Conservation (phyloP, 2,888 invertebrate species). For the Ormyrus thymus region DNA sequence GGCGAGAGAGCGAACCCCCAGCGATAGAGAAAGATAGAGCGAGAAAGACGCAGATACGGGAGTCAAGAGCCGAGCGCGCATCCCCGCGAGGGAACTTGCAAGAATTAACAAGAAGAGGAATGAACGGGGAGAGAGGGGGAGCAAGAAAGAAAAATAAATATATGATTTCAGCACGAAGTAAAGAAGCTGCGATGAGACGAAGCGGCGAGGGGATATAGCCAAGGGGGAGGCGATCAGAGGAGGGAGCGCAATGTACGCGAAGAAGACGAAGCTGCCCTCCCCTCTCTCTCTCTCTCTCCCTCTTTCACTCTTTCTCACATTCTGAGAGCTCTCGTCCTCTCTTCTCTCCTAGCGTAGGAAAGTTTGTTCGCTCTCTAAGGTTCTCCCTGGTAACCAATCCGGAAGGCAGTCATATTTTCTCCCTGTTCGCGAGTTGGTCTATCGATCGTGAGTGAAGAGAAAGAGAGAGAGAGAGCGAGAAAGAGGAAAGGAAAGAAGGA, state of each 20-base stretch:
- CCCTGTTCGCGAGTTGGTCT: slow-evolving; percentile 62
- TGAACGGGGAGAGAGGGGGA: slow-evolving; percentile 32
- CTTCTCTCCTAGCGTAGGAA: slow-evolving; percentile 52
- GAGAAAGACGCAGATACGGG: neutral
- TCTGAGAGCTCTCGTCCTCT: slow-evolving; percentile 49
- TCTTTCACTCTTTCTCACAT: slow-evolving; percentile 22
- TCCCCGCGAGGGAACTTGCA: slow-evolving; percentile 8
- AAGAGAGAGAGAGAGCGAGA: slow-evolving; percentile 15
- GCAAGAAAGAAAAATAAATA: slow-evolving; percentile 50
- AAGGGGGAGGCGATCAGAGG: slow-evolving; percentile 31
- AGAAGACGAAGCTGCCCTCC: slow-evolving; percentile 14
- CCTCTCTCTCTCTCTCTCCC: neutral
- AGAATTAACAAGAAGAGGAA: slow-evolving; percentile 43
- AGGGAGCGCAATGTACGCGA: neutral
- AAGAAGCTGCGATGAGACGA: slow-evolving; percentile 51
- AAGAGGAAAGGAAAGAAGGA: neutral
- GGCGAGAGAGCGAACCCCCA: neutral
- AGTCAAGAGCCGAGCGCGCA: slow-evolving; percentile 10
- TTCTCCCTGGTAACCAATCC: slow-evolving; percentile 65
- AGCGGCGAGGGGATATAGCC: slow-evolving; percentile 28
- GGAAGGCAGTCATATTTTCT: slow-evolving; percentile 67
- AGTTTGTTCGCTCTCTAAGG: slow-evolving; percentile 50
- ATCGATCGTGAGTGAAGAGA: slow-evolving; percentile 57
- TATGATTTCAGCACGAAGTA: slow-evolving; percentile 43
- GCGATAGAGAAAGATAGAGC: neutral